These are phyloP conservation scores for Drusus annulatus DNA, from an alignment of 1,140 invertebrate genomes.

Conservation along the genomic window DNA sequence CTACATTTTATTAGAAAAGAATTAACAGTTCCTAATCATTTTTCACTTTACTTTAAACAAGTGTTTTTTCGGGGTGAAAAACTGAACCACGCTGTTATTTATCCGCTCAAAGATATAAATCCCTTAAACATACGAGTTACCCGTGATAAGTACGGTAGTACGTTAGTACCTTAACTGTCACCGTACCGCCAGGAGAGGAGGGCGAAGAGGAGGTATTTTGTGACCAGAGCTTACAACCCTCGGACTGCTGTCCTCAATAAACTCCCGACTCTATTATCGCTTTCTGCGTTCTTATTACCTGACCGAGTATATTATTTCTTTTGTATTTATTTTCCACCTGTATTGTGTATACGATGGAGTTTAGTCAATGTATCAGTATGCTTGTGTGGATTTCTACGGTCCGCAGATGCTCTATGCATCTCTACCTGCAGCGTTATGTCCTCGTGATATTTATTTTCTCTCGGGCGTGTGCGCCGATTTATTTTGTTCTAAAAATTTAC, in stretches of 20 bases:
- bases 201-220: slow-evolving; percentile 41
- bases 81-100: slow-evolving; percentile 42
- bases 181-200: slow-evolving; percentile 48
- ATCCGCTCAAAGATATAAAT: slow-evolving; percentile 49
- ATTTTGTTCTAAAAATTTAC: background rate
- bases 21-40: too few species aligned
- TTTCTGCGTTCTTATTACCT: slow-evolving; percentile 60
- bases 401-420: slow-evolving; percentile 48
- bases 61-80: background rate
- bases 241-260: slow-evolving; percentile 53
- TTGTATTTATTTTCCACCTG: slow-evolving; percentile 52
- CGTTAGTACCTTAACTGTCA: slow-evolving; percentile 54
- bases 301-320: slow-evolving; percentile 57
- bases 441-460: slow-evolving; percentile 10
- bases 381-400: slow-evolving; percentile 24
- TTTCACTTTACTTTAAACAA: too few species aligned
- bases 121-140: slow-evolving; percentile 52
- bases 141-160: slow-evolving; percentile 55
- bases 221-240: slow-evolving; percentile 45
- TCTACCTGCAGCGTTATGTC: slow-evolving; percentile 53
- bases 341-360: slow-evolving; percentile 32
- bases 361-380: slow-evolving; percentile 46
- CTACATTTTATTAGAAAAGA: too few species aligned
- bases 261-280: slow-evolving; percentile 58
- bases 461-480: slow-evolving; percentile 4